phyloP scores from a whole-genome alignment of 2,797 vertebrate species.

The Gymnodraco acuticeps region DNA sequence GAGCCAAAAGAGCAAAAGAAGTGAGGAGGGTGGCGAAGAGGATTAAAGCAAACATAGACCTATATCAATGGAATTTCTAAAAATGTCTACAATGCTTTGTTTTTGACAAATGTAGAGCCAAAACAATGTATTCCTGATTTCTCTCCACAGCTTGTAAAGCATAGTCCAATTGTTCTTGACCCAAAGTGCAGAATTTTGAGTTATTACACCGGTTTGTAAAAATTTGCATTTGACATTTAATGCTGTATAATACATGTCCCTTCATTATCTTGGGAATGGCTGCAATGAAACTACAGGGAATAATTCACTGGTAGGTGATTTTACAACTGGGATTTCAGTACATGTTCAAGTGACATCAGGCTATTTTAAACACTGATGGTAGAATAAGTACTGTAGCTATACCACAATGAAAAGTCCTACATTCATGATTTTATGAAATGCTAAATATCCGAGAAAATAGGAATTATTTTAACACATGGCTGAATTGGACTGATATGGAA shows the following conservation, averaged over 20 bases:
- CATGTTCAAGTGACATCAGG: conserved; percentile 18
- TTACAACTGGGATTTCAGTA: conserved; percentile 17
- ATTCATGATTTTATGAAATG: too few relatives aligned
- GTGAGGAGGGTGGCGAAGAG: conserved; percentile 27
- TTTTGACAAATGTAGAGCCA: background rate
- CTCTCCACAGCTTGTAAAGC: background rate
- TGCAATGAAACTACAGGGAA: conserved; percentile 36
- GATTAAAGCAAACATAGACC: background rate
- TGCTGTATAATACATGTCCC: conserved; percentile 31
- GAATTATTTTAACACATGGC: background rate
- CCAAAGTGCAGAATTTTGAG: conserved; percentile 13
- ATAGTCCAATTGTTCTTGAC: conserved; percentile 5
- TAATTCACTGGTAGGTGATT: conserved; percentile 39
- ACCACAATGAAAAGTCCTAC: too few relatives aligned
- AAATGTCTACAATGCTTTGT: background rate
- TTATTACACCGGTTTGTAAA: conserved; percentile 45
- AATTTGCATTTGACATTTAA: conserved; percentile 72
- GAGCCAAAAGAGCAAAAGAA: conserved; percentile 51
- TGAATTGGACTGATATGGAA: background rate
- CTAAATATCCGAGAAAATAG: too few relatives aligned
- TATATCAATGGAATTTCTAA: background rate
- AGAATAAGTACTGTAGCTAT: background rate
- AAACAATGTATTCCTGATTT: conserved; percentile 24
- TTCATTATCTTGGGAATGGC: conserved; percentile 50
- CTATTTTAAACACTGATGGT: conserved; percentile 4